phyloP scores from a whole-genome alignment of 2,113 vertebrate species.

The Syngnathus typhle region DNA sequence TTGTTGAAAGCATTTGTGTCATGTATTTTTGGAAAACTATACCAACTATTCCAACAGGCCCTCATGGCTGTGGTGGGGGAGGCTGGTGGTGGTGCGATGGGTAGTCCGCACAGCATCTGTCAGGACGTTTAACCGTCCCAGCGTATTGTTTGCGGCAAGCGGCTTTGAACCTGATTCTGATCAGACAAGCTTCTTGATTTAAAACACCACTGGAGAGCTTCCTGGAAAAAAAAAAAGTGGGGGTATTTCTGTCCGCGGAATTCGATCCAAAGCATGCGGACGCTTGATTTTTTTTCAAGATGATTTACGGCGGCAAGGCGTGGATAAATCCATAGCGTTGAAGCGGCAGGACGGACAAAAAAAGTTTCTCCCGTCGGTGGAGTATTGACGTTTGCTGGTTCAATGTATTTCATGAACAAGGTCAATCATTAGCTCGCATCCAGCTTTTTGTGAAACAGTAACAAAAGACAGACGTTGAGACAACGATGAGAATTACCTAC shows the following conservation, averaged over 20 bases:
- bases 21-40: slow-evolving; percentile 62
- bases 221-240: slow-evolving; percentile 31
- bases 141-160: slow-evolving; percentile 27
- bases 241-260: slow-evolving; percentile 45
- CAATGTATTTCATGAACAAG: slow-evolving; percentile 54
- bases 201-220: slow-evolving; percentile 42
- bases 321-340: slow-evolving; percentile 59
- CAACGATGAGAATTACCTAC: slow-evolving; percentile 34
- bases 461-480: slow-evolving; percentile 27
- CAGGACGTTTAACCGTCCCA: slow-evolving; percentile 21
- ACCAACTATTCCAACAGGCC: slow-evolving; percentile 51
- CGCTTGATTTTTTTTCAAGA: slow-evolving; percentile 39
- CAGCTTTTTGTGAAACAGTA: slow-evolving; percentile 11
- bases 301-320: slow-evolving; percentile 46
- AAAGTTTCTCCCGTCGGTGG: slow-evolving; percentile 34
- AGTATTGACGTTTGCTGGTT: slow-evolving; percentile 40
- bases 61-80: slow-evolving; percentile 31
- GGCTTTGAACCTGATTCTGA: slow-evolving; percentile 44
- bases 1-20: slow-evolving; percentile 56
- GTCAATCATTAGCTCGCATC: slow-evolving; percentile 44
- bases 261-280: slow-evolving; percentile 33
- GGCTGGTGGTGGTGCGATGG: not conserved
- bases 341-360: slow-evolving; percentile 53
- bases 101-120: slow-evolving; percentile 28
- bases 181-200: slow-evolving; percentile 51